phyloP scores from a whole-genome alignment of 2,888 invertebrate genomes.

The Loripinus fragilis region DNA sequence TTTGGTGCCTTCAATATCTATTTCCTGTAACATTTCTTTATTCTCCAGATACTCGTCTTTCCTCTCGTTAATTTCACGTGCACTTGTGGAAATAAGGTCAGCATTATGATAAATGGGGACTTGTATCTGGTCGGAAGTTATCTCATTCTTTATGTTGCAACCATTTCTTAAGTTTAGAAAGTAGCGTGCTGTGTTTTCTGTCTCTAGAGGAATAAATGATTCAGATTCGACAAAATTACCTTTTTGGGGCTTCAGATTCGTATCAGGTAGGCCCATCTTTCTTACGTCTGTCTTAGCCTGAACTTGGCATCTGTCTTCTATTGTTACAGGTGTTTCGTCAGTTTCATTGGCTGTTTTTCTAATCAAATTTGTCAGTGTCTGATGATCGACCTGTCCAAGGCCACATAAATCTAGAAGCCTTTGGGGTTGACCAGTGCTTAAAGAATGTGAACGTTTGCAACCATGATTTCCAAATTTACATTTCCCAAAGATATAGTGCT shows the following conservation, averaged over 20 bases:
- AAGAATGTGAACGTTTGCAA: constrained; percentile 53
- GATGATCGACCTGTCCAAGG: not conserved
- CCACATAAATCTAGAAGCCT: constrained; percentile 26
- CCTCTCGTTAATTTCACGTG: too few relatives aligned
- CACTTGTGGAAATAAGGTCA: too few relatives aligned
- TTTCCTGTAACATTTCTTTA: too few relatives aligned
- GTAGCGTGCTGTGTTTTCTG: too few relatives aligned
- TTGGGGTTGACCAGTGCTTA: constrained; percentile 40
- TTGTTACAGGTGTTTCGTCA: not conserved
- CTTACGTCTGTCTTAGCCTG: not conserved
- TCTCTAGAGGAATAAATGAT: not conserved
- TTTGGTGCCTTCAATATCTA: too few relatives aligned
- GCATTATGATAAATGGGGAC: too few relatives aligned
- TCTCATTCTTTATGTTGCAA: too few relatives aligned
- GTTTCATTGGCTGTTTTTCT: not conserved
- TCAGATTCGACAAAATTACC: too few relatives aligned
- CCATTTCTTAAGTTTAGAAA: too few relatives aligned
- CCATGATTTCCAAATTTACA: constrained; percentile 49
- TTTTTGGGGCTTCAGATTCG: too few relatives aligned
- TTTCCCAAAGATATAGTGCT: constrained; percentile 39
- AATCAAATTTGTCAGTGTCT: not conserved
- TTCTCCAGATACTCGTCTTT: too few relatives aligned
- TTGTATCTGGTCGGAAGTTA: too few relatives aligned
- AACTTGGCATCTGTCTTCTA: not conserved
- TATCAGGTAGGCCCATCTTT: not conserved